Evolutionary conservation across 2,113 vertebrate species (phyloP).

Genomic region (Gymnarchus niloticus): DNA sequence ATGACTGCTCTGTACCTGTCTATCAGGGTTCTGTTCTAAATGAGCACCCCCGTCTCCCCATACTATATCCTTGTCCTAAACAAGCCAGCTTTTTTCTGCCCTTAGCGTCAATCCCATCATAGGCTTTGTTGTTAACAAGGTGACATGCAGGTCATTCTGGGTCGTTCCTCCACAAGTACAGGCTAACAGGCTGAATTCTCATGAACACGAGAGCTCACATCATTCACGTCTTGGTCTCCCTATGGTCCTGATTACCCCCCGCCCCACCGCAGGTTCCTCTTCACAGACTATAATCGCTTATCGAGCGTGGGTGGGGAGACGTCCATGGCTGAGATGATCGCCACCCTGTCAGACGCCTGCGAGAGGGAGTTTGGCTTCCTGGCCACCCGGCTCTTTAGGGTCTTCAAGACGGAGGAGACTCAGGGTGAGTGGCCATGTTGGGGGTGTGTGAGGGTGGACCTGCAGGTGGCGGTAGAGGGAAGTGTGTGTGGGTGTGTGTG

Average conservation of each 20-base stretch:
- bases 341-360: conserved; percentile 88
- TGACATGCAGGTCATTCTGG: neutral
- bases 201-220: neutral
- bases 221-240: neutral
- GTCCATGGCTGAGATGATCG: conserved; percentile 95
- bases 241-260: neutral
- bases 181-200: neutral
- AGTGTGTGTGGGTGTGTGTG: too few relatives aligned
- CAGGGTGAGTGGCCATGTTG: conserved; percentile 63
- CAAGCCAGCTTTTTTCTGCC: too few relatives aligned
- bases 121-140: neutral
- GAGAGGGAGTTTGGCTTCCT: conserved; percentile 95
- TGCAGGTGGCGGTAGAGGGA: neutral
- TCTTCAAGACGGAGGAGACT: conserved; percentile 90
- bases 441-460: neutral
- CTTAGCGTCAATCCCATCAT: too few relatives aligned
- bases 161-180: neutral
- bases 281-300: conserved; percentile 89
- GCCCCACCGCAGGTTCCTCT: conserved; percentile 72
- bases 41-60: conserved; percentile 52
- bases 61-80: conserved; percentile 66
- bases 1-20: conserved; percentile 84
- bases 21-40: conserved; percentile 66
- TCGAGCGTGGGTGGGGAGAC: conserved; percentile 94
- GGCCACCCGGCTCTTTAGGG: conserved; percentile 88